Evolutionary conservation across 2,888 invertebrate species (phyloP), one percentile per base, ranked within the genome.

Genomic region (Odontocolon sp.): DNA sequence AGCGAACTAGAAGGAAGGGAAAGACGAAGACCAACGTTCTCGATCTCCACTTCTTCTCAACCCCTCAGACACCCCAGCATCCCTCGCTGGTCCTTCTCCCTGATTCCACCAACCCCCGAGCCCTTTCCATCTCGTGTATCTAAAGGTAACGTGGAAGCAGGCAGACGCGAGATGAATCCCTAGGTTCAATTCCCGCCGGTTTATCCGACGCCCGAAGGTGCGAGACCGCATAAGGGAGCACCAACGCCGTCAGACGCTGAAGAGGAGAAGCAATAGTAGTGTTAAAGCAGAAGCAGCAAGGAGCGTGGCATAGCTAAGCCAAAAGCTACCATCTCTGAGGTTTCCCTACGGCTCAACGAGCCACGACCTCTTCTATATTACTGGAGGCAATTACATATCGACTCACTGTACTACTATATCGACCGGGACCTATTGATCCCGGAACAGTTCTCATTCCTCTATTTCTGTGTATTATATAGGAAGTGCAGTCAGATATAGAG

Each of bases 101-200:
- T n/a, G 36, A 73, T 57, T 71, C 69, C 50, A 56, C 64, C 50
- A 23, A 57, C 67, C 50, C 54, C 33, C 66, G 54, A 52, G 67
- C 67, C 63, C 74, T 73, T 67, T 71, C 77, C 63, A 40, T 45
- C 36, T 75, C 59, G 69, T 68, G 78, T 59, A 59, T 59, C 69
- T 64, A 54, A n/a, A n/a, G n/a, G n/a, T 77, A 68, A 54, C 50
- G 45, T 33, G 66, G 56, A 68, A 70, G 72, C 59, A 77, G 78
- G 80, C 80, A 84, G 86, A 87, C 84, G 81, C 85, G 83, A 86
- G 86, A 88, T 87, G 89, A 88, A 88, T 88, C 84, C 84, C 78
- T 79, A 85, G 86, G 82, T 88, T 87, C 88, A 87, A 89, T 88
- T 89, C 87, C 87, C 86, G 83, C 81, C 80, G 86, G 87, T 86